Base-by-base conservation (phyloP, 2,113 vertebrate genomes). In the Polyodon spathula region DNA sequence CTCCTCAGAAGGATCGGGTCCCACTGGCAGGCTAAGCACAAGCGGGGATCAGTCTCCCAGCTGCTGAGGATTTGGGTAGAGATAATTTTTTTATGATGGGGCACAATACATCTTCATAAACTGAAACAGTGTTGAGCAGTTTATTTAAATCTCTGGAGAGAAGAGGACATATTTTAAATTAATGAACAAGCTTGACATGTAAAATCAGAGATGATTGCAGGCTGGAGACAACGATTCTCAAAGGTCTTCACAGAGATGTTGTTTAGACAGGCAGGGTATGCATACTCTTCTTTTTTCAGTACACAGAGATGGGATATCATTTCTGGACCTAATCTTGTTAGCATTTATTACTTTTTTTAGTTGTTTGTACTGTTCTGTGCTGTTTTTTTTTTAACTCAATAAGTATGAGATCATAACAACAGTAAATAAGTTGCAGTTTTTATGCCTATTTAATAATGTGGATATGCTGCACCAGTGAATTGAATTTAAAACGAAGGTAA, bases 121-220 rank as follows among this genome's bases (percentile, higher is more conserved):
- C 68, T 42, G 69, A 51, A 46, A 54, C 66, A 68, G 66, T 59
- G 44, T 63, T 27, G 56, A 43, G 74, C 50, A 17, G 62, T 60
- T 69, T 71, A 71, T 68, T 77, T 75, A 72, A 73, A 59, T 62
- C 74, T 72, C 65, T 63, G 63, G 73, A 63, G 68, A 75, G 69
- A 65, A 67, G 69, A 71, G 73, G 71, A 71, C 73, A 56, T 51
- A 38, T 62, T 58, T 67, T 79, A 76, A 79, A 44, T 76, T 76
- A 77, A 75, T 74, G 78, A 78, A 79, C 73, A 72, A 77, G 70
- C 68, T 67, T 74, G 72, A 81, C 66, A 60, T 73, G 76, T 71
- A 68, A 71, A 82, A 79, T 78, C 77, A 72, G 75, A 72, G 64
- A 76, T 76, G 66, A 78, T 77, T 75, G 70, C 75, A 75, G 67